Evolutionary conservation across 2,888 invertebrate species (phyloP), one percentile per base, ranked within the genome.

Genomic region (Lagria hirta): DNA sequence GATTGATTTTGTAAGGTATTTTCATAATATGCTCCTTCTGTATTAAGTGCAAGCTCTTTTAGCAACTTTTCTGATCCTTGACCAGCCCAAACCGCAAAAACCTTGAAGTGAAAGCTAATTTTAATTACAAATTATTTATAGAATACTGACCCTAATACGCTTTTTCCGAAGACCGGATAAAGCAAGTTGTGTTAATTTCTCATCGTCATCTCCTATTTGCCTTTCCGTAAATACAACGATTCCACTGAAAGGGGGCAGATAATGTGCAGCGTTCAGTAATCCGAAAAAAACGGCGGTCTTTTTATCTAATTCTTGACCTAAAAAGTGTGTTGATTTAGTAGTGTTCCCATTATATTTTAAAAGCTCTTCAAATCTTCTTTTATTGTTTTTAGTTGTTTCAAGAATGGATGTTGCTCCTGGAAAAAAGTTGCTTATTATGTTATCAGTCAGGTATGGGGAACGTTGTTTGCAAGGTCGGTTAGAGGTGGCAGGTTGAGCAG

Each of bases 221-320:
- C 73, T 69, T 42, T 80, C 79, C 0, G 81, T 79, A 43, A 83
- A 74, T 24, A 83, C 66, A 57, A 84, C 77, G 5, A 84, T 71
- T 0, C 80, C 82, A 48, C 80, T 79, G 60, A 81, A 80, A 50
- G 78, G 78, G 0, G 82, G 82, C 35, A 83, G 75, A 46, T 79
- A 56, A 47, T 79, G 77, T 0, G 78, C 76, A 0, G 83, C 81
- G 15, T 78, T 75, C 0, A 80, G 68, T 16, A 82, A 66, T 0
- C 80, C 81, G 32, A 75, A 70, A 74, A 82, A 80, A 0, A 78
- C 77, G 3, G 77, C 77, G 7, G 80, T 80, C 24, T 71, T 73
- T 2, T 67, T 62, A 0, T 64, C 40, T 68, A 2, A 11, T 27
- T 46, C 44, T 1, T 42, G 33, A 8, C 58, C 57, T 14, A 58